These are phyloP conservation scores for Trachelus stipa DNA, from an alignment of 2,888 invertebrate genomes.

Conservation along the genomic window DNA sequence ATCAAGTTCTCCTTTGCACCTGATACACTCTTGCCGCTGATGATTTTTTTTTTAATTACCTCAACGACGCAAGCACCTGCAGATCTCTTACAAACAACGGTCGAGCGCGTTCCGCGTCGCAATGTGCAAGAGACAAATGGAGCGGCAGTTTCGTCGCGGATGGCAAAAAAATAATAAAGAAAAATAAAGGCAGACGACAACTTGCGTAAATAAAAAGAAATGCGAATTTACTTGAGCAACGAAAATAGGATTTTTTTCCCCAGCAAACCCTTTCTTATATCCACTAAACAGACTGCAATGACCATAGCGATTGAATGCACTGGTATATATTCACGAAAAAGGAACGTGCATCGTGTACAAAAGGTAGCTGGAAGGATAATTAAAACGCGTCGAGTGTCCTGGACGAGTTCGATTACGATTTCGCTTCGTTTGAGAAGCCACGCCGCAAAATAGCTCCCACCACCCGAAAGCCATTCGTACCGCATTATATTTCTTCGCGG, in stretches of 20 bases:
- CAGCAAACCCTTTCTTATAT: neutral
- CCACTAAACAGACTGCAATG: neutral
- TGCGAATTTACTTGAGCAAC: neutral
- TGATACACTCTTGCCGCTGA: conserved; percentile 56
- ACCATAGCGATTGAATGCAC: neutral
- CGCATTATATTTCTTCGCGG: conserved; percentile 1
- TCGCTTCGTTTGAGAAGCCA: conserved; percentile 12
- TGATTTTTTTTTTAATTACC: conserved; percentile 54
- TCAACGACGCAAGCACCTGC: conserved; percentile 30
- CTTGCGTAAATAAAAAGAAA: neutral
- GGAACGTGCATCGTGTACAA: conserved; percentile 27
- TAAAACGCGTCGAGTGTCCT: conserved; percentile 58
- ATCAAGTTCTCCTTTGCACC: conserved; percentile 51
- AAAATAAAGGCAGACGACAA: neutral
- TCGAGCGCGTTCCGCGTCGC: neutral
- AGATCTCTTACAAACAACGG: conserved; percentile 13
- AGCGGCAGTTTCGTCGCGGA: neutral
- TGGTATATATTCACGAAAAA: neutral
- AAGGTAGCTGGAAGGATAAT: conserved; percentile 52
- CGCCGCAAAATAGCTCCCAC: neutral
- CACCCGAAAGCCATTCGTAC: conserved; percentile 3
- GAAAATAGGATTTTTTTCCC: neutral
- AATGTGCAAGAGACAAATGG: neutral
- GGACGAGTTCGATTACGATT: conserved; percentile 47
- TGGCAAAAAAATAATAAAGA: neutral